Base-by-base conservation (phyloP, 2,888 invertebrate species). In the Seira musarum region DNA sequence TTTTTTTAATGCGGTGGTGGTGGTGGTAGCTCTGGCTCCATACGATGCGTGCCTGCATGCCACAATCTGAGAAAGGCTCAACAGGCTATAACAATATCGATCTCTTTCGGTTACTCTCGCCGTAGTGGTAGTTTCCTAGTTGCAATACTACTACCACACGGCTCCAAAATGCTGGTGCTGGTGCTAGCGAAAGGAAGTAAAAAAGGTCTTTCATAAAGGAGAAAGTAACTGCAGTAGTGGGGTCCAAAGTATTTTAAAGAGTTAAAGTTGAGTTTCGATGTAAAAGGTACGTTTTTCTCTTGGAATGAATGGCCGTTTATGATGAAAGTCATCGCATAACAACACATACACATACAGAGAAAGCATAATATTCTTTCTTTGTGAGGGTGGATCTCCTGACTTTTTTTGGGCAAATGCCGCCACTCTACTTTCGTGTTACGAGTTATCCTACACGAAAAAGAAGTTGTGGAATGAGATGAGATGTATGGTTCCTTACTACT, bases 61-160 rank as follows among this genome's bases (percentile, higher is more conserved):
- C n/a, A n/a, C n/a, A n/a, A n/a, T n/a, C n/a, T n/a, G n/a, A n/a
- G n/a, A n/a, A n/a, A n/a, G n/a, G n/a, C n/a, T n/a, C n/a, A n/a
- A 66, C 57, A 49, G n/a, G 60, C 21, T 21, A 67, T 21, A 67
- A 1, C 49, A 60, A 25, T 67, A 74, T 74, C 74, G 74, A 74
- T 79, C 73, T 57, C 68, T 69, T 73, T 73, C 79, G 68, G 64
- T 73, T 79, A 17, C 66, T 66, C 68, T 68, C 73, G 67, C 68
- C 69, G 60, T 57, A n/a, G n/a, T 40, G 24, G 22, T 60, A 19
- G 35, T 30, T 61, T 61, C 70, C 22, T 30, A 46, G 40, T 24
- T 25, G 17, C 21, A 46, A 46, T 40, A 24, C 53, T 57, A 24
- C 53, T 35, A 13, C 35, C 57, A 21, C 24, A 17, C 63, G 24